phyloP scores from a whole-genome alignment of 2,797 vertebrate genomes.

The Philypnodon macrostomus region DNA sequence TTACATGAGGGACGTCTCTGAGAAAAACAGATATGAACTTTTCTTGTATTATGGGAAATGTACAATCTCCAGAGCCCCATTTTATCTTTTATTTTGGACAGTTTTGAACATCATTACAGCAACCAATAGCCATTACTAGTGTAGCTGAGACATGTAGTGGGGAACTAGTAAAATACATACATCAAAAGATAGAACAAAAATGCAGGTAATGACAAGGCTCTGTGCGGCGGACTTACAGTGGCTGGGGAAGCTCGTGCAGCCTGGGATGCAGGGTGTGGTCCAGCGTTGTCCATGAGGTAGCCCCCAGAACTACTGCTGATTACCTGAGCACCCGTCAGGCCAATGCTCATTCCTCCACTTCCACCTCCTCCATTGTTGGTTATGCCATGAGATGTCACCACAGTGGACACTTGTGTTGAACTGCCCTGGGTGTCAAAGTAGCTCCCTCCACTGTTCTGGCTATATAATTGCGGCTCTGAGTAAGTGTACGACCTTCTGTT shows the following conservation, averaged over 20 bases:
- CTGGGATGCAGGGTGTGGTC: slow-evolving; percentile 87
- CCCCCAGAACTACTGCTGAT: slow-evolving; percentile 92
- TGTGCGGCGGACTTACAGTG: slow-evolving; percentile 80
- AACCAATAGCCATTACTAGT: too few species aligned
- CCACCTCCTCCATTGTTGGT: slow-evolving; percentile 89
- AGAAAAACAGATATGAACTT: too few species aligned
- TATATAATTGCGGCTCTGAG: slow-evolving; percentile 91
- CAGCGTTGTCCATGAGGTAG: slow-evolving; percentile 86
- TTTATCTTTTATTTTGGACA: too few species aligned
- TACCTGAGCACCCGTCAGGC: slow-evolving; percentile 88
- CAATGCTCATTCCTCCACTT: slow-evolving; percentile 87
- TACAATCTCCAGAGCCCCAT: too few species aligned
- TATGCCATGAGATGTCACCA: slow-evolving; percentile 87
- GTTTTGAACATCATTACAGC: too few species aligned
- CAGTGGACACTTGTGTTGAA: slow-evolving; percentile 89
- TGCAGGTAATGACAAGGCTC: not conserved
- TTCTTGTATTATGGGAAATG: too few species aligned
- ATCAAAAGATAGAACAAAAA: slow-evolving; percentile 8
- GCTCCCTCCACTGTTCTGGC: slow-evolving; percentile 87
- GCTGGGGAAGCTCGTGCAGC: slow-evolving; percentile 92
- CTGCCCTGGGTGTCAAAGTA: slow-evolving; percentile 92
- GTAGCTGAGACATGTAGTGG: not conserved
- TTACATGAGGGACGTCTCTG: too few species aligned
- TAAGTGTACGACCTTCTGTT: slow-evolving; percentile 91
- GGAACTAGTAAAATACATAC: not conserved